Evolutionary conservation across 1,140 invertebrate species (phyloP).

Genomic region (Littorina saxatilis): DNA sequence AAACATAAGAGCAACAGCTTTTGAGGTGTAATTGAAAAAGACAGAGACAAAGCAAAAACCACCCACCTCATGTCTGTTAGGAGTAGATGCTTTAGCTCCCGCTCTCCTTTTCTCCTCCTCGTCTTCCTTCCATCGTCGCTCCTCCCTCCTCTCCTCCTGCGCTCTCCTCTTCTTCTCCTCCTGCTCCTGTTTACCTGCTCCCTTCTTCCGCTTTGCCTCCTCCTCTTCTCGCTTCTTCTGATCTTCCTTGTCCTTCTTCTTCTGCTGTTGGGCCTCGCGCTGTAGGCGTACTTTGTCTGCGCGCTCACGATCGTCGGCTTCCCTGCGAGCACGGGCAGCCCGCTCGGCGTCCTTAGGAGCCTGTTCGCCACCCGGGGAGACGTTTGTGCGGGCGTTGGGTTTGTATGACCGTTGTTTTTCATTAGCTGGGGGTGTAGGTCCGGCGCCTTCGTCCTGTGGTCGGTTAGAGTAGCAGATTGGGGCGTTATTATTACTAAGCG

Average conservation of each 20-base stretch:
- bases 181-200: slow-evolving; percentile 9
- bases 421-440: not conserved
- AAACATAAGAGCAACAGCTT: too few species aligned
- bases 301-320: slow-evolving; percentile 11
- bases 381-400: not conserved
- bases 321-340: slow-evolving; percentile 1
- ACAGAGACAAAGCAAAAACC: too few species aligned
- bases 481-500: too few species aligned
- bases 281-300: not conserved
- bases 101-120: not conserved
- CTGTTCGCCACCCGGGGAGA: not conserved
- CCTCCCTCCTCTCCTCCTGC: slow-evolving; percentile 4
- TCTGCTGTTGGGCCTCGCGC: not conserved
- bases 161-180: not conserved
- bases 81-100: not conserved
- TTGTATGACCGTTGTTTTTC: slow-evolving; percentile 11
- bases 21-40: too few species aligned
- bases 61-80: not conserved
- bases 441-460: not conserved
- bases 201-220: not conserved
- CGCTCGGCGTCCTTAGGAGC: not conserved
- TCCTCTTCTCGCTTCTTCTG: slow-evolving; percentile 20
- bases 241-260: slow-evolving; percentile 20
- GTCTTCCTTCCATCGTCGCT: not conserved
- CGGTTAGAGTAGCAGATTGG: not conserved